These are phyloP conservation scores for Drosophila nasuta DNA, from an alignment of 1,140 invertebrate genomes.

Conservation along the genomic window DNA sequence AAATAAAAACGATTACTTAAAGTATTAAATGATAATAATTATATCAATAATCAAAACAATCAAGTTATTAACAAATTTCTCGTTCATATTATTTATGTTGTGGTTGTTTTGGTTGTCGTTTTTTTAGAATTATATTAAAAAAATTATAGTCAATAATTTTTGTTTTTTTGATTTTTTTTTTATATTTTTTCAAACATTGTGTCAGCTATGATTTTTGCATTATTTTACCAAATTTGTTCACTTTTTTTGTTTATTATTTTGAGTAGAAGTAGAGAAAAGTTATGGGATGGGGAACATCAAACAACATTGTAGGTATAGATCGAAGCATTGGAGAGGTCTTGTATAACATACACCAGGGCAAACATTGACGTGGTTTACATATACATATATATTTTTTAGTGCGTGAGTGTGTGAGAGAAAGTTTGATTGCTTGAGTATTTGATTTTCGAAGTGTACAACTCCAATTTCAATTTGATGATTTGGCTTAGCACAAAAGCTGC, in stretches of 20 bases:
- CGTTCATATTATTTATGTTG: slow-evolving; percentile 55
- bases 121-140: slow-evolving; percentile 45
- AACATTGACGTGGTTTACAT: slow-evolving; percentile 53
- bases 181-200: slow-evolving; percentile 81
- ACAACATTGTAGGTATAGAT: slow-evolving; percentile 20
- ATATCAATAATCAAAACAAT: slow-evolving; percentile 71
- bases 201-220: slow-evolving; percentile 83
- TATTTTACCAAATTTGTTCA: slow-evolving; percentile 49
- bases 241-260: slow-evolving; percentile 20
- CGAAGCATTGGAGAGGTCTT: slow-evolving; percentile 46
- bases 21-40: slow-evolving; percentile 63
- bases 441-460: slow-evolving; percentile 9
- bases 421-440: slow-evolving; percentile 10
- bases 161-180: slow-evolving; percentile 42
- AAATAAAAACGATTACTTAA: slow-evolving; percentile 78
- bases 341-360: slow-evolving; percentile 43
- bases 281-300: slow-evolving; percentile 18
- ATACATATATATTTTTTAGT: slow-evolving; percentile 8
- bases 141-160: slow-evolving; percentile 33
- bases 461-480: slow-evolving; percentile 42
- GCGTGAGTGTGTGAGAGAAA: slow-evolving; percentile 20
- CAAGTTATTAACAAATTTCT: slow-evolving; percentile 75
- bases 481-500: slow-evolving; percentile 70
- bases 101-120: slow-evolving; percentile 31
- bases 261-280: slow-evolving; percentile 43